These are phyloP conservation scores for Melanotaenia pygmaea DNA, from an alignment of 2,797 vertebrate genomes.

Conservation along the genomic window DNA sequence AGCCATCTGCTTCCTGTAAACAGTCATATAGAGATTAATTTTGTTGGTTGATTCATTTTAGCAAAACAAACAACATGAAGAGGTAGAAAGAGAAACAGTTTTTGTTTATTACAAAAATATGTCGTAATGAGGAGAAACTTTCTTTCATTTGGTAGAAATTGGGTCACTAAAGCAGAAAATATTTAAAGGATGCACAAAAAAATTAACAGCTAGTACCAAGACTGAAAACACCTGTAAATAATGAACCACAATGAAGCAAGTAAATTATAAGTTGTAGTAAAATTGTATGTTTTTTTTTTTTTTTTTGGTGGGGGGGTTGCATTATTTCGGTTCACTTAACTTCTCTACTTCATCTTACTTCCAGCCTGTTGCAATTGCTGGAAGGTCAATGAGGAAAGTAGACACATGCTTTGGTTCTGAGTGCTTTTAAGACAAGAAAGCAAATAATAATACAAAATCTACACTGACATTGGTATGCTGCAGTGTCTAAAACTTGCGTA, in stretches of 20 bases:
- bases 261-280: background rate
- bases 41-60: constrained; percentile 77
- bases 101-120: constrained; percentile 49
- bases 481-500: too few species aligned
- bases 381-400: background rate
- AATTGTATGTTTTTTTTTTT: background rate
- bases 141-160: constrained; percentile 44
- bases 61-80: constrained; percentile 77
- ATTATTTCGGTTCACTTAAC: constrained; percentile 1
- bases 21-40: constrained; percentile 74
- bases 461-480: background rate
- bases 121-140: constrained; percentile 47
- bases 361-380: background rate
- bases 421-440: background rate
- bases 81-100: constrained; percentile 17
- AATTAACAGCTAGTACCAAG: constrained; percentile 5
- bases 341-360: background rate
- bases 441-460: background rate
- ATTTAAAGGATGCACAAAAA: constrained; percentile 13
- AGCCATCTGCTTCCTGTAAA: constrained; percentile 79
- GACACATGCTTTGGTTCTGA: background rate
- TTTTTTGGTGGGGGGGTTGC: background rate
- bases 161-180: constrained; percentile 29
- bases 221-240: constrained; percentile 22
- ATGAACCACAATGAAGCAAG: constrained; percentile 2